Percentiles rank a stretch among this genome's conserved stretches.
Evolutionary conservation across 2,797 vertebrate genomes (phyloP).

Genomic region (Lophura swinhoii): DNA sequence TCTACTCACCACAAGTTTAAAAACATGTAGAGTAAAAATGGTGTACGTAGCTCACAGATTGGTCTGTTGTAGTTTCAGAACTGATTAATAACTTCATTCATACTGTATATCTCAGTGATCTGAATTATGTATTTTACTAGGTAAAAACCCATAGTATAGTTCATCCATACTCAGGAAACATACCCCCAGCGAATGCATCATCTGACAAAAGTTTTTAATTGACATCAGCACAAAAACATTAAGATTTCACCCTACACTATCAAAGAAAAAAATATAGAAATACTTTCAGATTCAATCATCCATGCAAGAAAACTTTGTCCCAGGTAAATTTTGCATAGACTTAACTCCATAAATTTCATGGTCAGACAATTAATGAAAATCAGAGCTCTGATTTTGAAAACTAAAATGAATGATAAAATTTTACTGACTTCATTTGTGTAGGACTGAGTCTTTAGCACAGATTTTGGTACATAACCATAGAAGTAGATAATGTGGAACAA

Average conservation of each 20-base stretch:
- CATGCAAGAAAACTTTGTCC: background rate
- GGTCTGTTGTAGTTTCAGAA: background rate
- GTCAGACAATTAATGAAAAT: background rate
- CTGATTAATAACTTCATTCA: background rate
- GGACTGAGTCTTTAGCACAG: background rate
- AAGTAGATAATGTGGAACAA: background rate
- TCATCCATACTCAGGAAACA: background rate
- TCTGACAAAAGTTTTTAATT: background rate
- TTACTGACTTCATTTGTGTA: background rate
- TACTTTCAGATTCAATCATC: background rate
- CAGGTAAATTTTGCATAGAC: background rate
- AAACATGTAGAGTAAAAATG: background rate
- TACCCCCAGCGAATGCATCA: background rate
- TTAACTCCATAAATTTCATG: background rate
- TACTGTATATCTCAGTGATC: background rate
- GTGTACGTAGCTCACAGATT: background rate
- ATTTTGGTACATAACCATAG: slow-evolving; percentile 11
- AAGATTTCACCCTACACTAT: background rate
- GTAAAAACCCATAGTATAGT: background rate
- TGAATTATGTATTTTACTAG: slow-evolving; percentile 1
- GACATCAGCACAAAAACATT: background rate
- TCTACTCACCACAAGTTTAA: slow-evolving; percentile 21
- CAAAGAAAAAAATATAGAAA: background rate
- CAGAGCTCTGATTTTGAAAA: background rate
- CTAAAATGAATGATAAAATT: background rate